Conservation (phyloP, 2,888 invertebrate species). For the Eilema caniola region DNA sequence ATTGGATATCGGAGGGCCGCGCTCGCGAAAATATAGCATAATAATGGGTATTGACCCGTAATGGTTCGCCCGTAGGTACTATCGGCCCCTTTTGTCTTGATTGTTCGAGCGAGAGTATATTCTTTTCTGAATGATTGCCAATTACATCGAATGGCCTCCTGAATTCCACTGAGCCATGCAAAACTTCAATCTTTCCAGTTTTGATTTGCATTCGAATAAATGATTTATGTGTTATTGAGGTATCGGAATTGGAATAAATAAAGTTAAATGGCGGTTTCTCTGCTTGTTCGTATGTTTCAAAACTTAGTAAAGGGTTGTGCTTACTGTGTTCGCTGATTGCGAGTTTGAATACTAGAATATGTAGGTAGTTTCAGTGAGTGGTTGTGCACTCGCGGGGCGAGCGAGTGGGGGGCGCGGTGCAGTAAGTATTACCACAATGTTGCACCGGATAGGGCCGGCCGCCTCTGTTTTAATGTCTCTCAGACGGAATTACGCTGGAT, state of each 20-base stretch:
- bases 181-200: conserved; percentile 75
- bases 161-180: conserved; percentile 80
- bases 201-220: conserved; percentile 79
- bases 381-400: conserved; percentile 15
- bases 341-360: conserved; percentile 27
- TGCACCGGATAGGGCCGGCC: conserved; percentile 84
- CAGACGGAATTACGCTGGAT: conserved; percentile 87
- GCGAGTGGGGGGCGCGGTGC: conserved; percentile 56
- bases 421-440: conserved; percentile 74
- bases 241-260: conserved; percentile 58
- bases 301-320: conserved; percentile 24
- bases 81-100: conserved; percentile 86
- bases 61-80: conserved; percentile 84
- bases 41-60: conserved; percentile 87
- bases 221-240: conserved; percentile 82
- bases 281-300: conserved; percentile 42
- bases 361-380: conserved; percentile 22
- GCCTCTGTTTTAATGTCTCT: conserved; percentile 86
- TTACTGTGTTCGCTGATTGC: conserved; percentile 26
- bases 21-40: conserved; percentile 87
- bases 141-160: conserved; percentile 85
- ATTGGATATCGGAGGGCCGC: conserved; percentile 83
- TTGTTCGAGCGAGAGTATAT: conserved; percentile 82
- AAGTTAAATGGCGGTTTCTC: conserved; percentile 42
- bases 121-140: conserved; percentile 85